Conservation (phyloP, 2,797 vertebrate genomes). For the Adelosebastes latens region DNA sequence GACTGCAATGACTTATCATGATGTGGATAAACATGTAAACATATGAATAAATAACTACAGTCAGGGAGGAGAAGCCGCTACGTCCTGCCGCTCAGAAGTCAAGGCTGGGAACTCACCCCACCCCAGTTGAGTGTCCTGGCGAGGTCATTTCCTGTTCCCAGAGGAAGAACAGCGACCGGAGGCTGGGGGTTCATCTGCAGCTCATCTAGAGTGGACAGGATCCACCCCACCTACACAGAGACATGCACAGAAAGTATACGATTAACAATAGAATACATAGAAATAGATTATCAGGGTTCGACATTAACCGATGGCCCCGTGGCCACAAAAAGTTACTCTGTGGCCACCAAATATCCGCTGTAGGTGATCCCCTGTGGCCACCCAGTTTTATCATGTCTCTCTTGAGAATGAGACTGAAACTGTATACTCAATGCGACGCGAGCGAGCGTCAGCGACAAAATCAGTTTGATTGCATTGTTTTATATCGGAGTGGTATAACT, state of each 20-base stretch:
- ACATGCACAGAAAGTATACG: background rate
- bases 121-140: slow-evolving; percentile 99
- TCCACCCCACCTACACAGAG: slow-evolving; percentile 94
- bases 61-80: background rate
- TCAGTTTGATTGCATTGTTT: too few relatives aligned
- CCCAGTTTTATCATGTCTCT: accelerated
- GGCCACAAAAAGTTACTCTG: too few relatives aligned
- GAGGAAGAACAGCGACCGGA: slow-evolving; percentile 96
- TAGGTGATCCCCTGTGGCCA: too few relatives aligned
- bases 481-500: too few relatives aligned
- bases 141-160: slow-evolving; percentile 98
- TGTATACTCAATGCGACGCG: too few relatives aligned
- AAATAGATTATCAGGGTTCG: accelerated
- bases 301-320: too few relatives aligned
- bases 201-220: slow-evolving; percentile 96
- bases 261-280: accelerated
- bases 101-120: slow-evolving; percentile 89
- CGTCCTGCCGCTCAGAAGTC: slow-evolving; percentile 39
- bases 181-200: slow-evolving; percentile 94
- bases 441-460: too few relatives aligned
- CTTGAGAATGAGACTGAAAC: too few relatives aligned
- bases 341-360: too few relatives aligned
- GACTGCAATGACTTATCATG: too few relatives aligned
- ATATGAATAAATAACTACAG: background rate
- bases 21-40: background rate